Evolutionary conservation across 2,888 invertebrate species (phyloP).

Genomic region (Meiosimyza platycephala): DNA sequence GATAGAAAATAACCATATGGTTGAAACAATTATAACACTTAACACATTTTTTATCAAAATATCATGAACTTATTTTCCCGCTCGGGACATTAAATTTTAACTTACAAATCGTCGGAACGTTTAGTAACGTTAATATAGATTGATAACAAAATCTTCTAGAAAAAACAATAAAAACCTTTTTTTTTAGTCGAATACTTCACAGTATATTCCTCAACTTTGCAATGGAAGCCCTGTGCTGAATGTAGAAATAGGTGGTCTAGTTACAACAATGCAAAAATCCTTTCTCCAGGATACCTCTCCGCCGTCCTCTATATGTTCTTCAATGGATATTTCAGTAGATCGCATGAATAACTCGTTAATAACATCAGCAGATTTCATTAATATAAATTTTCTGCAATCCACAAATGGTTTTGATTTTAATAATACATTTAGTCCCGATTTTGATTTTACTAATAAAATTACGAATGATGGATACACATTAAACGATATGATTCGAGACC

Average conservation of each 20-base stretch:
- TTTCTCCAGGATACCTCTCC: constrained; percentile 66
- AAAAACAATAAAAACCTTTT: background rate
- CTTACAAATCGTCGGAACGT: background rate
- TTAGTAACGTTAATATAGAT: background rate
- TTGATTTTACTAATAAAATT: constrained; percentile 43
- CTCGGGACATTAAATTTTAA: background rate
- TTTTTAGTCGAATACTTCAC: constrained; percentile 11
- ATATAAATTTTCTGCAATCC: constrained; percentile 63
- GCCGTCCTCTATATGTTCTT: constrained; percentile 64
- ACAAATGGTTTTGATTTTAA: constrained; percentile 54
- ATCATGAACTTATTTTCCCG: too few species aligned
- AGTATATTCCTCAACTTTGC: constrained; percentile 23
- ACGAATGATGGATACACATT: constrained; percentile 57
- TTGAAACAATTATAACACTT: background rate
- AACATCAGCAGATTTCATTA: constrained; percentile 65
- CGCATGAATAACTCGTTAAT: constrained; percentile 65
- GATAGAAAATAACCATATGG: too few species aligned
- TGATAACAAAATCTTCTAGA: background rate
- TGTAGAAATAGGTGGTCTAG: constrained; percentile 65
- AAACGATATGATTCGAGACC: constrained; percentile 63
- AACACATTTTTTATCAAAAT: background rate
- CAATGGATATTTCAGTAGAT: constrained; percentile 60
- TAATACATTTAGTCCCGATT: constrained; percentile 24
- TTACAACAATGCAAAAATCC: constrained; percentile 65
- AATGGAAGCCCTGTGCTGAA: constrained; percentile 53